A percentile compares a stretch with the other conserved stretches of the same genome.
Evolutionary conservation across 2,797 vertebrate genomes (phyloP).

Genomic region (Neomorphus geoffroyi): DNA sequence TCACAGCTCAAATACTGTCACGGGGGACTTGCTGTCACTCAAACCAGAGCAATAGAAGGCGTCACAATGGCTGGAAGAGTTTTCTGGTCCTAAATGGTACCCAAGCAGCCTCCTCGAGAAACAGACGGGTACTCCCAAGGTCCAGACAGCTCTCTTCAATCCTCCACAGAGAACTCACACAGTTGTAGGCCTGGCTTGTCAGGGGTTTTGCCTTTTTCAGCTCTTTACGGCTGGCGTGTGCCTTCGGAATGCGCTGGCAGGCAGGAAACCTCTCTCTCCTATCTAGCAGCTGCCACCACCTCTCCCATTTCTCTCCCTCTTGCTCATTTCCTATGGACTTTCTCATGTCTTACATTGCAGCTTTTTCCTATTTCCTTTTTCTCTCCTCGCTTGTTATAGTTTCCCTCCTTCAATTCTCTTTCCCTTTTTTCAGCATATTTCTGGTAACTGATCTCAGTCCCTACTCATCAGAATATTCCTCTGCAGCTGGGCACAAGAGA

Average conservation of each 20-base stretch:
- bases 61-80: neutral
- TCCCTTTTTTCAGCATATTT: neutral
- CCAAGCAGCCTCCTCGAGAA: neutral
- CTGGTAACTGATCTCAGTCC: neutral
- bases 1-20: neutral
- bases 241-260: neutral
- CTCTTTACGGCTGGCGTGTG: neutral
- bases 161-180: neutral
- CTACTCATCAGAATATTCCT: neutral
- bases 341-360: conserved; percentile 33
- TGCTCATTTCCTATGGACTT: conserved; percentile 32
- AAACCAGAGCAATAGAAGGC: neutral
- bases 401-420: neutral
- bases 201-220: neutral
- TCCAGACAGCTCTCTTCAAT: rapidly evolving
- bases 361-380: conserved; percentile 61
- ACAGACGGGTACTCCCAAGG: neutral
- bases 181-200: neutral
- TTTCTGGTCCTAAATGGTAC: neutral
- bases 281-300: conserved; percentile 22
- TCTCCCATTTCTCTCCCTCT: conserved; percentile 14
- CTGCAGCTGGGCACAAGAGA: neutral
- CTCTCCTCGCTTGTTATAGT: neutral
- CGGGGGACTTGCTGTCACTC: neutral
- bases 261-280: conserved; percentile 51